These are phyloP conservation scores for Lochmaea crataegi DNA, from an alignment of 2,888 invertebrate species.

Conservation along the genomic window DNA sequence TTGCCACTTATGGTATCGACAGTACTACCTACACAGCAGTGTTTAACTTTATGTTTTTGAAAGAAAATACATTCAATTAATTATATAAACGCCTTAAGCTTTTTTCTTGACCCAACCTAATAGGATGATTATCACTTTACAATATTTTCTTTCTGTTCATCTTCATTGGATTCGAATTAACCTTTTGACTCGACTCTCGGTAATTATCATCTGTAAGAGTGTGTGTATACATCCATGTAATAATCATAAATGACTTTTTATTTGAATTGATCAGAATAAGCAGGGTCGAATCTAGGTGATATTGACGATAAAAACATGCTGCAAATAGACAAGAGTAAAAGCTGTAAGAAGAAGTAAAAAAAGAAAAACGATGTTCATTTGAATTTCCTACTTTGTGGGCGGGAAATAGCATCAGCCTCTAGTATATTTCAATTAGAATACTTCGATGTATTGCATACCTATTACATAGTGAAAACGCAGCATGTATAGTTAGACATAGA, in stretches of 20 bases:
- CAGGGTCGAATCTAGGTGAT: not conserved
- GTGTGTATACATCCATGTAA: too few relatives aligned
- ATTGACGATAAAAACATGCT: not conserved
- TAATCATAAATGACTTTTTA: not conserved
- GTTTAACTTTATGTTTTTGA: not conserved
- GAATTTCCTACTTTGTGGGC: slow-evolving; percentile 29
- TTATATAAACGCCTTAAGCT: not conserved
- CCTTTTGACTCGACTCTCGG: not conserved
- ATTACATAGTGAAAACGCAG: slow-evolving; percentile 8
- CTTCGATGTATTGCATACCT: slow-evolving; percentile 20
- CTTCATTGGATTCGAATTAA: slow-evolving; percentile 1
- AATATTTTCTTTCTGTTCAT: not conserved
- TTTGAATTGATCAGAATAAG: not conserved
- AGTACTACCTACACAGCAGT: too few relatives aligned
- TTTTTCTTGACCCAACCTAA: not conserved
- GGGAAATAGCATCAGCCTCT: slow-evolving; percentile 28
- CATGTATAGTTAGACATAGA: not conserved
- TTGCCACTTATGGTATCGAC: too few relatives aligned
- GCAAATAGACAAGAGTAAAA: slow-evolving; percentile 22
- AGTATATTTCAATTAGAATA: slow-evolving; percentile 32
- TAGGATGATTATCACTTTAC: not conserved
- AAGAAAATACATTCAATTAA: not conserved
- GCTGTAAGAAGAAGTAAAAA: not conserved
- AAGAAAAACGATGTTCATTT: not conserved
- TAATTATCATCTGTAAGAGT: not conserved